phyloP scores from a whole-genome alignment of 92 coral and sea anemone species.

The Palythoa grandis region DNA sequence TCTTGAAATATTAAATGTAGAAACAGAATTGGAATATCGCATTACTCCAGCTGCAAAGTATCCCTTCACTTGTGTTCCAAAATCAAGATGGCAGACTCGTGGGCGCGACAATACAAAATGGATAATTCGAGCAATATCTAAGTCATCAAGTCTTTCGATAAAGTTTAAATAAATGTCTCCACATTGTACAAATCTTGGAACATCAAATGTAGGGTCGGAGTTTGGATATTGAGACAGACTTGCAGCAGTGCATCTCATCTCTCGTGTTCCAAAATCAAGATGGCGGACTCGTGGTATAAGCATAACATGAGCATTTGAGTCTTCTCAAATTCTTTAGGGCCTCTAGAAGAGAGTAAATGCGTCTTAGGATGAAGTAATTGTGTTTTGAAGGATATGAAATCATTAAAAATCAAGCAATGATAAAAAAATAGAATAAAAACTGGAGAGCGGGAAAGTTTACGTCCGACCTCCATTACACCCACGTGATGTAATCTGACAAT shows the following conservation, averaged over 20 bases:
- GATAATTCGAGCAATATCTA: background rate
- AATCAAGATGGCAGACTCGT: constrained; percentile 16
- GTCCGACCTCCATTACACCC: constrained; percentile 46
- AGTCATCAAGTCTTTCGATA: background rate
- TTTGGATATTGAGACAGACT: background rate
- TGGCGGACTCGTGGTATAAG: constrained; percentile 33
- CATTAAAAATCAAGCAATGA: constrained; percentile 46
- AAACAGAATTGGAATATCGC: constrained; percentile 53
- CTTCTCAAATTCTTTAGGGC: constrained; percentile 35
- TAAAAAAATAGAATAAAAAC: constrained; percentile 23
- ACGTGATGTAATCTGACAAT: no score
- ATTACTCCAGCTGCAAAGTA: constrained; percentile 39
- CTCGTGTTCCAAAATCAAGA: constrained; percentile 1
- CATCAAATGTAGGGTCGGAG: background rate
- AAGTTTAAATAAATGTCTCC: background rate
- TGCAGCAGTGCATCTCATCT: background rate
- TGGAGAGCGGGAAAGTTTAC: constrained; percentile 49
- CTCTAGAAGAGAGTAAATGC: constrained; percentile 15
- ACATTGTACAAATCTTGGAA: background rate
- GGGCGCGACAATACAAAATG: background rate
- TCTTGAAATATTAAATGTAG: constrained; percentile 48
- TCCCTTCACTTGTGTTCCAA: constrained; percentile 40
- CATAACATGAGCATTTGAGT: constrained; percentile 24
- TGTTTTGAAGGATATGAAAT: constrained; percentile 14
- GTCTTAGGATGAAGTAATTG: constrained; percentile 23